Conservation (phyloP, 2,797 vertebrate species). For the Tarsius wallacei region DNA sequence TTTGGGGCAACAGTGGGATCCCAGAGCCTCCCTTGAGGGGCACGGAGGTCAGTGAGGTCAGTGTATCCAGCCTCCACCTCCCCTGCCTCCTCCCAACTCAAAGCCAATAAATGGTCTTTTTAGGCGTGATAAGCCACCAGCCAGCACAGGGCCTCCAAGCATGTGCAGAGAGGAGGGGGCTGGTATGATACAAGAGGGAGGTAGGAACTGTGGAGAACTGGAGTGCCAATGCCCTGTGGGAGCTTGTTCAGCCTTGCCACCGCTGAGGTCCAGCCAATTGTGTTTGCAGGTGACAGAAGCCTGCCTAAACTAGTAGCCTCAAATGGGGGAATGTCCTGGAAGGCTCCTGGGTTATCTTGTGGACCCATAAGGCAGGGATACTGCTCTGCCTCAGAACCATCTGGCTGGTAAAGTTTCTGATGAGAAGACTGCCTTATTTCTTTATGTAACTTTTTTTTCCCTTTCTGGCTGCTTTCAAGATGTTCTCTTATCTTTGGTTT, state of each 20-base stretch:
- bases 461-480: constrained; percentile 51
- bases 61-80: neutral
- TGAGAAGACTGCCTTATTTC: constrained; percentile 38
- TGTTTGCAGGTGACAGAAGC: constrained; percentile 19
- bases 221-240: neutral
- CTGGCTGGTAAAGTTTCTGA: neutral
- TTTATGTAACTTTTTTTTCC: constrained; percentile 13
- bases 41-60: neutral
- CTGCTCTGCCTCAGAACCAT: neutral
- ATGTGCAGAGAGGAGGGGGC: neutral
- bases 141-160: neutral
- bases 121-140: neutral
- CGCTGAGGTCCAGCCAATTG: neutral
- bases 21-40: neutral
- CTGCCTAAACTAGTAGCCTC: neutral
- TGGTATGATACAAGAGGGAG: neutral
- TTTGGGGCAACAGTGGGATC: neutral
- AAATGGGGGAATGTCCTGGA: neutral
- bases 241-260: neutral
- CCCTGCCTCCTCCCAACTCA: neutral
- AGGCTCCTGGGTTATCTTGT: neutral
- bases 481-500: constrained; percentile 14
- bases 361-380: neutral
- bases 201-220: neutral
- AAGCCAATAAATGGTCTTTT: neutral